Base-by-base conservation (phyloP, 2,888 invertebrate species). In the Tolmerus cingulatus region DNA sequence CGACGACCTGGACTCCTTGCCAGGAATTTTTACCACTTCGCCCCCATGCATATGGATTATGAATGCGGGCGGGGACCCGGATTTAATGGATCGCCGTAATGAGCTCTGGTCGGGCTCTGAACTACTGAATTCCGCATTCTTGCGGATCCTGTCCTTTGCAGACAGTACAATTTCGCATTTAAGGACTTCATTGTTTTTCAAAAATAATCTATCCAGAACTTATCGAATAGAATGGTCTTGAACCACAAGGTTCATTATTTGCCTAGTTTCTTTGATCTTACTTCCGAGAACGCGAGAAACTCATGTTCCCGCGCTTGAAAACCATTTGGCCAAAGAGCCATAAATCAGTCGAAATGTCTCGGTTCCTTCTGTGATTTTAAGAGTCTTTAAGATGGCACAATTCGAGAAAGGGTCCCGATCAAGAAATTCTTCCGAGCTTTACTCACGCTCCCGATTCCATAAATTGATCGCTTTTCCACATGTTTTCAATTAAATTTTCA, bases 401-500 rank as follows among this genome's bases (percentile, higher is more conserved):
- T 76, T 16, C 27, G 66, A 66, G 27, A 66, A 66, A 66, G 76
- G 76, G 76, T 40, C 76, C 66, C 66, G 27, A 66, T 66, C 66
- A 23, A 37, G 8, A 66, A 66, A 66, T 84, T 66, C 66, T 66
- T 40, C 37, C 5, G 37, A 37, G 66, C 34, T 81, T 40, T 46
- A 81, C 55, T 27, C 23, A 78, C 66, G 37, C 37, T 85, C 74
- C 74, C 43, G 74, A 85, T 85, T 27, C 37, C 46, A 74, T 74
- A 74, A 74, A 74, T 27, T 43, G 74, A 77, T 77, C 78, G 34
- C 40, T 77, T 86, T 86, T 57, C 86, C 86, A 86, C 37, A 66
- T 86, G 86, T 78, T 86, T 86, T 43, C 78, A 86, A 86, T 86
- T 86, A 86, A 78, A 86, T 78, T 86, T 79, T 79, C 86, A 86